Evolutionary conservation across 2,888 invertebrate genomes (phyloP).

Genomic region (Pheosia gnoma): DNA sequence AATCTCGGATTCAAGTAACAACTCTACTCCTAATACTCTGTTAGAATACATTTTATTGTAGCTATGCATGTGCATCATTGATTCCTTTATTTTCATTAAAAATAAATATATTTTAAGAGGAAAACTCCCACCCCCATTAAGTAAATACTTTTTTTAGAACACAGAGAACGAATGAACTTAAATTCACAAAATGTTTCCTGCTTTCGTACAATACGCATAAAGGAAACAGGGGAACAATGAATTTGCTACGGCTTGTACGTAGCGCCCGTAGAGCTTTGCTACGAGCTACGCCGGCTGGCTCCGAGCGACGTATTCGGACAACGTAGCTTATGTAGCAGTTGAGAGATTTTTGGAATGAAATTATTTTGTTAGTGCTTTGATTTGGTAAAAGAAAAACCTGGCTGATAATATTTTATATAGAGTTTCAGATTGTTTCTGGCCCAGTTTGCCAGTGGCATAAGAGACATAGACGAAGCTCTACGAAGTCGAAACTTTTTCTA

Average conservation of each 20-base stretch:
- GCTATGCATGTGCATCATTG: too few relatives aligned
- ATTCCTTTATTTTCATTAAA: conserved; percentile 1
- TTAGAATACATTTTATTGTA: too few relatives aligned
- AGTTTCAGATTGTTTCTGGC: too few relatives aligned
- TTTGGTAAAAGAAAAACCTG: too few relatives aligned
- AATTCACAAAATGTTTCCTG: conserved; percentile 31
- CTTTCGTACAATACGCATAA: conserved; percentile 29
- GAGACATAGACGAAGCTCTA: too few relatives aligned
- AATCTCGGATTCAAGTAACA: too few relatives aligned
- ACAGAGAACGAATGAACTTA: conserved; percentile 20
- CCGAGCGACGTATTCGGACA: conserved; percentile 16
- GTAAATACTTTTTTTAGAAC: conserved; percentile 21
- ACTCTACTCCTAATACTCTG: too few relatives aligned
- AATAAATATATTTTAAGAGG: conserved; percentile 10
- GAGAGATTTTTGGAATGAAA: neutral
- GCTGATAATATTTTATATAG: too few relatives aligned
- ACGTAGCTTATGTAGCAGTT: neutral
- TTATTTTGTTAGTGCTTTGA: neutral
- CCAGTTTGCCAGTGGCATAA: too few relatives aligned
- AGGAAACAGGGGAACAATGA: conserved; percentile 37
- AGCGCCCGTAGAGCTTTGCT: conserved; percentile 32
- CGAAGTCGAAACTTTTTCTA: too few relatives aligned
- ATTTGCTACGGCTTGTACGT: conserved; percentile 31
- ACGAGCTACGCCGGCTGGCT: conserved; percentile 29
- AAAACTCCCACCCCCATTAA: conserved; percentile 13